A percentile compares a stretch with the other conserved stretches of the same genome.
These are phyloP conservation scores for Drosophila nannoptera DNA, from an alignment of 1,140 invertebrate genomes.

Conservation along the genomic window DNA sequence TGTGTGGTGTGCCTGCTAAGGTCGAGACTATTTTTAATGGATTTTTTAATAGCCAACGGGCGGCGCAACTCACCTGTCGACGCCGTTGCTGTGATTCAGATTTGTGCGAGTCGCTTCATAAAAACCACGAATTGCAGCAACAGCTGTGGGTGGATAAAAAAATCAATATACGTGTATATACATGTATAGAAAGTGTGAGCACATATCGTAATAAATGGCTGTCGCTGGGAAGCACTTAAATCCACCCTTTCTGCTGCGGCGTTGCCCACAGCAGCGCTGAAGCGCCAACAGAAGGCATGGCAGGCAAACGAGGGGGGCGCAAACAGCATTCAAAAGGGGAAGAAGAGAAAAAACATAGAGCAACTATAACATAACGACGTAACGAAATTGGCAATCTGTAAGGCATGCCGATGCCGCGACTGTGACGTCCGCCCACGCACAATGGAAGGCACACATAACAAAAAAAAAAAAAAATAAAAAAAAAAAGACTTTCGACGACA, in stretches of 20 bases:
- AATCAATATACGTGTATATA: conserved; percentile 43
- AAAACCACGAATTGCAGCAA: conserved; percentile 18
- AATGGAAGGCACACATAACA: conserved; percentile 2
- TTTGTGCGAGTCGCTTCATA: conserved; percentile 8
- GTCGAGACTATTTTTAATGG: not conserved
- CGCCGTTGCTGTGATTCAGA: conserved; percentile 1
- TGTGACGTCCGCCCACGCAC: conserved; percentile 62
- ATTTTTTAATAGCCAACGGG: conserved; percentile 7
- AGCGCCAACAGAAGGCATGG: conserved; percentile 30
- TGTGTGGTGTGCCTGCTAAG: conserved; percentile 13
- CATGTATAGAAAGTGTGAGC: conserved; percentile 5
- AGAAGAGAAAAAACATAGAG: not conserved
- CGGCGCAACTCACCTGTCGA: conserved; percentile 27
- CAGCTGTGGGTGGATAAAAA: conserved; percentile 25
- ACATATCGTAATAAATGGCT: conserved; percentile 24
- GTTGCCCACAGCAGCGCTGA: conserved; percentile 38
- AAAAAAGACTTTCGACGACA: conserved; percentile 28
- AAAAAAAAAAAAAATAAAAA: conserved; percentile 7
- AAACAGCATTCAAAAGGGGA: conserved; percentile 11
- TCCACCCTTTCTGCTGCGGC: conserved; percentile 28
- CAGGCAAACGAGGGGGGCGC: not conserved
- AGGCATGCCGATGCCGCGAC: conserved; percentile 47
- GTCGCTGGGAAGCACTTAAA: conserved; percentile 22
- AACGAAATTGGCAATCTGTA: conserved; percentile 64
- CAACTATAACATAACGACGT: conserved; percentile 48